Conservation (phyloP, 2,888 invertebrate species). For the Stenoptilia bipunctidactyla region DNA sequence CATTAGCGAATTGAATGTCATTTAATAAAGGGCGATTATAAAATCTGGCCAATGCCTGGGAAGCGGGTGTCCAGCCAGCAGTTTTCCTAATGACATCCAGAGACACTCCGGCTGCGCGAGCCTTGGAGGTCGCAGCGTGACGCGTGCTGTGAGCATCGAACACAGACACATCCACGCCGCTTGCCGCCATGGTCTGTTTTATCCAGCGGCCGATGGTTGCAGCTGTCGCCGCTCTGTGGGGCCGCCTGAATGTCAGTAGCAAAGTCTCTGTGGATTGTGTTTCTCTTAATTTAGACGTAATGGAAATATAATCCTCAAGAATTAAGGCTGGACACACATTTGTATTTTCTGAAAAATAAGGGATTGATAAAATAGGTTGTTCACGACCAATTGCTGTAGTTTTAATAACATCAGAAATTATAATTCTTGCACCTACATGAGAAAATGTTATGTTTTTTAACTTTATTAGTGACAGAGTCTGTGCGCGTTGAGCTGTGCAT, state of each 20-base stretch:
- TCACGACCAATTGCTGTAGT: conserved; percentile 9
- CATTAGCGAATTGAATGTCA: no score
- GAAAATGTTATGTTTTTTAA: conserved; percentile 12
- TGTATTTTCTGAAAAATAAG: conserved; percentile 10
- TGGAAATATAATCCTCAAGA: conserved; percentile 8
- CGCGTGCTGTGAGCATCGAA: conserved; percentile 9
- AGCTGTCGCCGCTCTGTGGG: conserved; percentile 2
- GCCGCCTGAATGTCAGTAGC: conserved; percentile 1
- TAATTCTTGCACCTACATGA: conserved; percentile 7
- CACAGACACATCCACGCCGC: conserved; percentile 5
- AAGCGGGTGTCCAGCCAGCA: conserved; percentile 8
- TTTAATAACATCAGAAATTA: conserved; percentile 14
- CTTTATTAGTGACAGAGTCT: conserved; percentile 17
- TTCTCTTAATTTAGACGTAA: no score
- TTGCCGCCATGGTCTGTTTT: neutral
- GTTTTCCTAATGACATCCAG: conserved; percentile 9
- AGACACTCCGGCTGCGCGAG: conserved; percentile 3
- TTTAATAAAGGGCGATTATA: conserved; percentile 1
- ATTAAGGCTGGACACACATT: conserved; percentile 14
- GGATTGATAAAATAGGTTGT: conserved; percentile 14
- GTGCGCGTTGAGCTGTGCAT: conserved; percentile 14
- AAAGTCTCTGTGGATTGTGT: neutral
- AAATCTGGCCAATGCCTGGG: conserved; percentile 8
- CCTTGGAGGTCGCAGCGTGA: conserved; percentile 9
- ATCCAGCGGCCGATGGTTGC: conserved; percentile 7